phyloP scores from a whole-genome alignment of 37 sponge, comb jelly and placozoan species.

The Aplysina aerophoba region DNA sequence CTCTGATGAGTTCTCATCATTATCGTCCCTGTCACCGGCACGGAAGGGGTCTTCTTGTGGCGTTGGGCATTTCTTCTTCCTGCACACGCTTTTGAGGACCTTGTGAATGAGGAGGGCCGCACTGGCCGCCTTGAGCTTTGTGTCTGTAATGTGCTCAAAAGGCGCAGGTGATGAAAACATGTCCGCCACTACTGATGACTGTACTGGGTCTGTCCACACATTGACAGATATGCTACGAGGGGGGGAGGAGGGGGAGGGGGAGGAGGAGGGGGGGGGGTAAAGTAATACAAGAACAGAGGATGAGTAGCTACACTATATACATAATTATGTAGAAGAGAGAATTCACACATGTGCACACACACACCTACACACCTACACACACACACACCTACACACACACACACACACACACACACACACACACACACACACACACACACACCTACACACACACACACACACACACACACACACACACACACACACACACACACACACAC shows the following conservation, averaged over 20 bases:
- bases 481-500: too few species aligned
- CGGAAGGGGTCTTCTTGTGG: slow-evolving; percentile 12
- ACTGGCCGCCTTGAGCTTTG: slow-evolving; percentile 25
- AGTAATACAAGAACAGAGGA: too few species aligned
- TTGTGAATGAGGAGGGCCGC: slow-evolving; percentile 33
- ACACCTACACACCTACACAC: too few species aligned
- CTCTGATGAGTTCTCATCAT: too few species aligned
- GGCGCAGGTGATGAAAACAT: slow-evolving; percentile 59
- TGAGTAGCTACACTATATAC: too few species aligned
- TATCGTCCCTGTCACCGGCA: not conserved
- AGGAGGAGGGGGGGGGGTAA: too few species aligned
- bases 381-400: too few species aligned
- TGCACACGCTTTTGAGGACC: slow-evolving; percentile 44
- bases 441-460: too few species aligned
- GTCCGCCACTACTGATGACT: slow-evolving; percentile 45
- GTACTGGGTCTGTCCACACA: slow-evolving; percentile 85
- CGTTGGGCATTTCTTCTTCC: slow-evolving; percentile 23
- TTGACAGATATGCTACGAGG: slow-evolving; percentile 84
- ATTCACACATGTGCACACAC: too few species aligned
- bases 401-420: not conserved
- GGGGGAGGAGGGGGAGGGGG: not conserved
- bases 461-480: too few species aligned
- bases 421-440: too few species aligned
- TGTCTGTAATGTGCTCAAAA: slow-evolving; percentile 1
- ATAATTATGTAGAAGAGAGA: too few species aligned